Evolutionary conservation across 2,113 vertebrate species (phyloP), one percentile per base, ranked within the genome.

Genomic region (Corythornis vintsioides): DNA sequence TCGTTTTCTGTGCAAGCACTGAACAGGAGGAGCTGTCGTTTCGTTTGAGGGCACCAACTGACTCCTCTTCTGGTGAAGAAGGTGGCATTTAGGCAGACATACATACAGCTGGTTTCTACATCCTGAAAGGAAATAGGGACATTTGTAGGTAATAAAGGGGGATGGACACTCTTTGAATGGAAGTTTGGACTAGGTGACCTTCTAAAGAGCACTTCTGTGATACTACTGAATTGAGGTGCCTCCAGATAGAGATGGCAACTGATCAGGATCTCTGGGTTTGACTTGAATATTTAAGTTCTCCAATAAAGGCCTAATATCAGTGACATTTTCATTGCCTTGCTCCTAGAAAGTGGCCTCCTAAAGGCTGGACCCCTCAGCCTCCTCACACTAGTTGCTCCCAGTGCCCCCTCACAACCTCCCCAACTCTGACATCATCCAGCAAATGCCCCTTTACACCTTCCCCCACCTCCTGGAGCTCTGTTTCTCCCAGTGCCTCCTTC

Each of bases 361-460:
- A 71, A 64, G 45, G 63, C 3, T 35, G 35, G 75, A 40, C 12
- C 15, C 22, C 15, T 22, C 67, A 50, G 31, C 48, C 35, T 35
- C 29, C 67, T 33, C 38, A 20, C 22, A 3, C 6, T 4, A 7
- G 42, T 50, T 81, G 13, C 16, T 81, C 70, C 25, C 61, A 29
- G 42, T 24, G 9, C 15, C 25, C 24, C 38, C 1, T 3, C 0
- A 0, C 42, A 64, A 75, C n/a, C 24, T 73, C 48, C 33, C 35
- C 67, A 77, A 0, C 40, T 50, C 64, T 59, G n/a, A 33, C 65
- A 47, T 77, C 25, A 40, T 24, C 11, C 3, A 3, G 42, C 18
- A 80, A 67, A 63, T 1, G 0, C 43, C 31, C 19, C 21, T 59
- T 5, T 2, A 60, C 33, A 74, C 50, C 65, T 40, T 64, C 35